Conservation (phyloP, 2,113 vertebrate genomes). For the Larimichthys crocea region DNA sequence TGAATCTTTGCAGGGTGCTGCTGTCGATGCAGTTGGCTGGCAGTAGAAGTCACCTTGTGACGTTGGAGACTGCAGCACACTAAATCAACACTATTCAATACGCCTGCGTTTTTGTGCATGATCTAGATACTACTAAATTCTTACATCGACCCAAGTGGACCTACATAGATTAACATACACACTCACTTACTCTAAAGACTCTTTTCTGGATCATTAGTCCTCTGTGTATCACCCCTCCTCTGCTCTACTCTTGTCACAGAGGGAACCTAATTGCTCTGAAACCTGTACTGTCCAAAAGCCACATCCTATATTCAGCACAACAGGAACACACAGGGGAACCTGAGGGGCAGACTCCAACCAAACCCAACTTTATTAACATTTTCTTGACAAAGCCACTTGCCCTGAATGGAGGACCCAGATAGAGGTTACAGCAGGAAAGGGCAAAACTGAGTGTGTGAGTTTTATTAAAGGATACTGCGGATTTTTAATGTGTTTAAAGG, state of each 20-base stretch:
- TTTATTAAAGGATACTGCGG: slow-evolving; percentile 41
- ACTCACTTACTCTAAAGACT: slow-evolving; percentile 23
- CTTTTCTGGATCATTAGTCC: slow-evolving; percentile 43
- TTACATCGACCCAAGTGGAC: not conserved
- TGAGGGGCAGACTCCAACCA: not conserved
- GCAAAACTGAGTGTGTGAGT: slow-evolving; percentile 30
- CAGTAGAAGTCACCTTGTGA: slow-evolving; percentile 30
- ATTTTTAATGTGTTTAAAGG: slow-evolving; percentile 48
- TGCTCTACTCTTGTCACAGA: slow-evolving; percentile 27
- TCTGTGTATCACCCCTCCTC: not conserved
- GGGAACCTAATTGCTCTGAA: slow-evolving; percentile 38
- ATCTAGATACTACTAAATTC: not conserved
- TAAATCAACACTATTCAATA: not conserved
- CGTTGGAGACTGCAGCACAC: not conserved
- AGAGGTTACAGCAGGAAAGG: slow-evolving; percentile 50
- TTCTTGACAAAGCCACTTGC: slow-evolving; percentile 50
- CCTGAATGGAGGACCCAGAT: slow-evolving; percentile 31
- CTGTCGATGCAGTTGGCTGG: slow-evolving; percentile 15
- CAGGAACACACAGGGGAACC: slow-evolving; percentile 27
- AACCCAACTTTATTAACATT: slow-evolving; percentile 56
- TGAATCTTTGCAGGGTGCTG: slow-evolving; percentile 4
- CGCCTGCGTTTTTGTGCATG: not conserved
- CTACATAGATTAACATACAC: not conserved
- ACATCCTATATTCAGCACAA: slow-evolving; percentile 21
- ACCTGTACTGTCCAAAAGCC: not conserved